A percentile compares a stretch with the other conserved stretches of the same genome.
phyloP scores from a whole-genome alignment of 64 coral and sea anemone species.

The Acropora yongei region DNA sequence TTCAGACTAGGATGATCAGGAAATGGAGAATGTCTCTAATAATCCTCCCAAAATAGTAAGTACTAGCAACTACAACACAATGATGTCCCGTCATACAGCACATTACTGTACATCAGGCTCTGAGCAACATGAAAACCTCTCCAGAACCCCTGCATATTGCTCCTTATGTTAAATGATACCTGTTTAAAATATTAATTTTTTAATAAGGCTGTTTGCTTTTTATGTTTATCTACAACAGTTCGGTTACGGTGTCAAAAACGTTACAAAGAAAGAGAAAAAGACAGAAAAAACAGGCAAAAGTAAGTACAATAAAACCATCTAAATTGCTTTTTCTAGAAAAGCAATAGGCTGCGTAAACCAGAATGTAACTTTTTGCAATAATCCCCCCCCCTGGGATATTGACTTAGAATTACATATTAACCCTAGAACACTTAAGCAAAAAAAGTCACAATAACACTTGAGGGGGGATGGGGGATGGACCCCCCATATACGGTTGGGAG shows the following conservation, averaged over 20 bases:
- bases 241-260: slow-evolving; percentile 13
- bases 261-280: slow-evolving; percentile 4
- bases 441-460: not conserved
- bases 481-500: slow-evolving; percentile 14
- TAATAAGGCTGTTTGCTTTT: slow-evolving; percentile 24
- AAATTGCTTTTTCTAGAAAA: slow-evolving; percentile 26
- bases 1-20: slow-evolving; percentile 45
- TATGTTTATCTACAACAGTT: slow-evolving; percentile 24
- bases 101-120: slow-evolving; percentile 26
- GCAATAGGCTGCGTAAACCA: slow-evolving; percentile 4
- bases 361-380: slow-evolving; percentile 17
- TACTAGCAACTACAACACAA: slow-evolving; percentile 25
- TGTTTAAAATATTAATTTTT: slow-evolving; percentile 23
- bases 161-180: slow-evolving; percentile 18
- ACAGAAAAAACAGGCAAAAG: not conserved
- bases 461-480: not conserved
- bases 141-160: slow-evolving; percentile 21
- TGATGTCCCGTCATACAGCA: slow-evolving; percentile 19
- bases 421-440: no score
- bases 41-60: slow-evolving; percentile 35
- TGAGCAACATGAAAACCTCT: slow-evolving; percentile 23
- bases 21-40: slow-evolving; percentile 10
- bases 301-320: slow-evolving; percentile 16
- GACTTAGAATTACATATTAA: no score
- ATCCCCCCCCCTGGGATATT: not conserved